These are phyloP conservation scores for Tychaedon coryphoeus DNA, from an alignment of 2,113 vertebrate genomes.

Conservation along the genomic window DNA sequence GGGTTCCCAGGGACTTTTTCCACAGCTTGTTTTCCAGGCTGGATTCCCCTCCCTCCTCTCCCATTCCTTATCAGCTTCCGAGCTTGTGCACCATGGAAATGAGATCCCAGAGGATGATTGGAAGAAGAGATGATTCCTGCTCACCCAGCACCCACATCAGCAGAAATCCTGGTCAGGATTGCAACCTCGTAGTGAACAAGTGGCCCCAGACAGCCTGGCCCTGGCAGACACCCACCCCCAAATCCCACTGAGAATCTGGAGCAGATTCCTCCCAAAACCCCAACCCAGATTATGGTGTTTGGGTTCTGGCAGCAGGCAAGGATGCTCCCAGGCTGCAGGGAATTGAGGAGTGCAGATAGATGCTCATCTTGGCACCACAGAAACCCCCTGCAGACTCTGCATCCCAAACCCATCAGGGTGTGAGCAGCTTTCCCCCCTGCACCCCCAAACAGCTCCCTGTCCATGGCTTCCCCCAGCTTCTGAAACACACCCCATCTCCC, in stretches of 20 bases:
- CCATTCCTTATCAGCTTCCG: not conserved
- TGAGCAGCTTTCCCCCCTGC: not conserved
- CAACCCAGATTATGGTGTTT: not conserved
- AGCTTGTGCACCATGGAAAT: not conserved
- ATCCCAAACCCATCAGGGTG: not conserved
- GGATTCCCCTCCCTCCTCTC: not conserved
- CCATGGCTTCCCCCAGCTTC: not conserved
- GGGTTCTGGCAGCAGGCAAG: not conserved
- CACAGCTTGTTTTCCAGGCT: not conserved
- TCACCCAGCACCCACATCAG: not conserved
- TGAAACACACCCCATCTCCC: not conserved
- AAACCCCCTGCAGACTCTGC: not conserved
- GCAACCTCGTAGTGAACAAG: not conserved
- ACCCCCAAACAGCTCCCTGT: not conserved
- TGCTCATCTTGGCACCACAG: not conserved
- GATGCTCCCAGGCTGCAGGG: not conserved
- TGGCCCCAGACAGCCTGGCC: not conserved
- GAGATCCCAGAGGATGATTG: not conserved
- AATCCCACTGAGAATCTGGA: not conserved
- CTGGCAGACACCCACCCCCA: not conserved
- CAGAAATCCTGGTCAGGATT: not conserved
- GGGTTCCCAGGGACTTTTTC: not conserved
- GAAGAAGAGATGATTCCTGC: fast-evolving
- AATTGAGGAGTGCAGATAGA: not conserved
- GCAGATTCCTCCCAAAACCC: not conserved